Conservation (phyloP, 2,113 vertebrate species). For the Diadophis punctatus region DNA sequence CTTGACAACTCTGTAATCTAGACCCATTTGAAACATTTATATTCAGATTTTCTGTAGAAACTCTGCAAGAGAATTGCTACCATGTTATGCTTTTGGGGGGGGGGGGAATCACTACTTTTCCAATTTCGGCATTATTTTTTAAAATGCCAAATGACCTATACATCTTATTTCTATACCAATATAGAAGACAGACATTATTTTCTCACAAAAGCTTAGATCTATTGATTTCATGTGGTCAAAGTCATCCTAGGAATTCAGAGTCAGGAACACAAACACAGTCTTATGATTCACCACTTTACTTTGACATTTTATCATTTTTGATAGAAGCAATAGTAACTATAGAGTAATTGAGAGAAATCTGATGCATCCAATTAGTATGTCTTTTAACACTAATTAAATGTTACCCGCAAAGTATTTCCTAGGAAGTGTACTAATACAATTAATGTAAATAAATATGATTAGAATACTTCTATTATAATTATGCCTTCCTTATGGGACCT, state of each 20-base stretch:
- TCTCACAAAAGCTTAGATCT: neutral
- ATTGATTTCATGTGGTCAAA: neutral
- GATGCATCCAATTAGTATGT: neutral
- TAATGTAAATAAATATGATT: neutral
- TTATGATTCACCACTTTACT: constrained; percentile 31
- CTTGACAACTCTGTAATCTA: neutral
- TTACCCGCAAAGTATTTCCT: neutral
- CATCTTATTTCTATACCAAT: neutral
- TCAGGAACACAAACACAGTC: neutral
- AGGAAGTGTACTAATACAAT: neutral
- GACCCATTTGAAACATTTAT: neutral
- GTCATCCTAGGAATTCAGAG: neutral
- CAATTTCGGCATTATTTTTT: neutral
- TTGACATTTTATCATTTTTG: constrained; percentile 24
- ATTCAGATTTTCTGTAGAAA: neutral
- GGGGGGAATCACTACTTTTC: neutral
- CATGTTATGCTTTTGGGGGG: neutral
- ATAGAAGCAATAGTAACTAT: constrained; percentile 38
- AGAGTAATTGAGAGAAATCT: constrained; percentile 32
- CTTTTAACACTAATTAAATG: neutral
- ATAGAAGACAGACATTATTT: neutral
- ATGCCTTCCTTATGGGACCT: neutral
- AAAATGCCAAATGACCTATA: neutral
- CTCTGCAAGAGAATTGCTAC: neutral
- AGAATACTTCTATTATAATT: neutral